Evolutionary conservation across 2,113 vertebrate species (phyloP), one percentile per base, ranked within the genome.

Genomic region (Cinclus mexicanus): DNA sequence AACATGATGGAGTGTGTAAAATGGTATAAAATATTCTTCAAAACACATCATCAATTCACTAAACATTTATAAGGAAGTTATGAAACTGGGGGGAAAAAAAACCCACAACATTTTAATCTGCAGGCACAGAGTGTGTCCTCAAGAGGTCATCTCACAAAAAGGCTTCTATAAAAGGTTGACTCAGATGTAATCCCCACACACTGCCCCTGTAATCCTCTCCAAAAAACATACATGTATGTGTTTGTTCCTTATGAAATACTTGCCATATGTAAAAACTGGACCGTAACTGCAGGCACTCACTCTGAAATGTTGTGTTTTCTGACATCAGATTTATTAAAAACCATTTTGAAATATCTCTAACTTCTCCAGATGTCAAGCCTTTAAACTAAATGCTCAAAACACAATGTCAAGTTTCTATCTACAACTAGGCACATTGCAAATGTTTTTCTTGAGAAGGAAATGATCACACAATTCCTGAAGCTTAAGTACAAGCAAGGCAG

Each of bases 121-220:
- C 25, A 77, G 50, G 12, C 5, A 16, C 22, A 24, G 63, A 69
- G 33, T 53, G 46, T 31, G 11, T 14, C 60, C 29, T 60, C 50
- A 59, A 49, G 14, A 76, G 8, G 14, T 29, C 16, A 46, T 28
- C 4, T 60, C 47, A 42, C 20, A 49, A 53, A 75, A 72, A 68
- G 5, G 24, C 7, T 28, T 5, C 23, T 5, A 11, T 14, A 47
- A 56, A 53, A 49, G 24, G 8, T 23, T 35, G 16, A 14, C 1
- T 2, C 11, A 67, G 37, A 44, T 12, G 7, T 70, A 65, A 49
- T 37, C 39, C 9, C 17, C 24, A 10, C 72, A 47, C 0, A 0
- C 5, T 35, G 15, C 3, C 21, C 28, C 6, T 50, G 14, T 11
- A 86, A 16, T 35, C 6, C 10, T 41, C 2, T 37, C n/a, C 16